Percentiles rank a stretch among this genome's conserved stretches.
These are phyloP conservation scores for Bombycilla garrulus DNA, from an alignment of 2,113 vertebrate genomes.

Conservation along the genomic window DNA sequence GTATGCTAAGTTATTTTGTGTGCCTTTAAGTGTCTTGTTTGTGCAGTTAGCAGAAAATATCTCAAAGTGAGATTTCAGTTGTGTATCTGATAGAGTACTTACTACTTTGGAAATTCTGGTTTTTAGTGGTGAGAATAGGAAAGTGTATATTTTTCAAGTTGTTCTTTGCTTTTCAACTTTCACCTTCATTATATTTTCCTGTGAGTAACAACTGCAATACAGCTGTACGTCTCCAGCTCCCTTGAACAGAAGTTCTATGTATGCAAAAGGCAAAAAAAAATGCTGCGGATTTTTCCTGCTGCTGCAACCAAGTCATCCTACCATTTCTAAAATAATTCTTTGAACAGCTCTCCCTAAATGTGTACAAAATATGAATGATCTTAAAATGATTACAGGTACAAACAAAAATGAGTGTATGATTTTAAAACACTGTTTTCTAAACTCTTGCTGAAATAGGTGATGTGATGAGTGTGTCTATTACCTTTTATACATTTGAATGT, in stretches of 20 bases:
- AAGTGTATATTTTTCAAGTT: neutral
- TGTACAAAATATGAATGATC: neutral
- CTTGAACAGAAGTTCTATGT: neutral
- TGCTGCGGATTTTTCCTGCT: neutral
- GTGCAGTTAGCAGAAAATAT: neutral
- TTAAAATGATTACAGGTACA: neutral
- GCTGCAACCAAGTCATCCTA: neutral
- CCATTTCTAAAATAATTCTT: neutral
- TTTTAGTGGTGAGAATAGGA: neutral
- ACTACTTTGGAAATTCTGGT: neutral
- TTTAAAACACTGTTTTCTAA: neutral
- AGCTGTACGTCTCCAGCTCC: neutral
- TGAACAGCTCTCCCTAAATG: neutral
- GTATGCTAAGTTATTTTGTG: neutral
- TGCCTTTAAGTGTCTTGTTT: neutral
- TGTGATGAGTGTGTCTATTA: neutral
- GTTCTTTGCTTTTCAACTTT: neutral
- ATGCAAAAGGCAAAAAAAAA: neutral
- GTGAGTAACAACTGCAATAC: neutral
- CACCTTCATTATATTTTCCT: neutral
- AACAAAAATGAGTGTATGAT: neutral
- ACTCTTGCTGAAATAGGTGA: neutral
- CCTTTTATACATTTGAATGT: neutral
- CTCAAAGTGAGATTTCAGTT: neutral
- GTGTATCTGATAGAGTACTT: neutral